A percentile compares a stretch with the other conserved stretches of the same genome.
These are phyloP conservation scores for Pandemis cinnamomeana DNA, from an alignment of 2,888 invertebrate genomes.

Conservation along the genomic window DNA sequence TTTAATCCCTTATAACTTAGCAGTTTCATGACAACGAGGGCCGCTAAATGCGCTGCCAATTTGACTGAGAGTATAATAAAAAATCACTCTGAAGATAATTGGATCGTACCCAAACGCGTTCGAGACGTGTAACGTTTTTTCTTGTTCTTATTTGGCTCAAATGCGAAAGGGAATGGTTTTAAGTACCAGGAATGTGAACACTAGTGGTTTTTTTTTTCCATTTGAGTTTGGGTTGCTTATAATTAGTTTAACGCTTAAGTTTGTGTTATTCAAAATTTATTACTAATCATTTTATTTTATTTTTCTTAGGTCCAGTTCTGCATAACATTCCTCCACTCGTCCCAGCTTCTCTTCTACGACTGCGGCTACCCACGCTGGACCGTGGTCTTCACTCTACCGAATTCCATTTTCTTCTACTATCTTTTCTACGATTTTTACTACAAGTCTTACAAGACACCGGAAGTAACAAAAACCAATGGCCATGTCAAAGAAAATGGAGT, in stretches of 20 bases:
- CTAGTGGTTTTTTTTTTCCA: no score
- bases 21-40: no score
- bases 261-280: neutral
- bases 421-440: constrained; percentile 97
- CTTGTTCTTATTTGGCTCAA: no score
- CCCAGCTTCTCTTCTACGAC: constrained; percentile 92
- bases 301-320: constrained; percentile 94
- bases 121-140: no score
- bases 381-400: constrained; percentile 92
- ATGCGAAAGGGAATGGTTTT: no score
- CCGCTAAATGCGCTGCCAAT: no score
- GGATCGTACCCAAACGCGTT: no score
- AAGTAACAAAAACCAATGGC: constrained; percentile 52
- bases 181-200: no score
- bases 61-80: no score
- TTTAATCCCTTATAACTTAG: no score
- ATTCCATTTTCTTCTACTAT: constrained; percentile 96
- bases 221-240: no score
- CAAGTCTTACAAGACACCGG: constrained; percentile 86
- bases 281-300: neutral
- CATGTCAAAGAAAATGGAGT: constrained; percentile 53
- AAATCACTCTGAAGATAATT: no score
- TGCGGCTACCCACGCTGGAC: constrained; percentile 95
- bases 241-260: neutral
- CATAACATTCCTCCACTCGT: constrained; percentile 93